These are phyloP conservation scores for Gyrodactylus salaris DNA, from an alignment of 1,140 invertebrate species.

Conservation along the genomic window DNA sequence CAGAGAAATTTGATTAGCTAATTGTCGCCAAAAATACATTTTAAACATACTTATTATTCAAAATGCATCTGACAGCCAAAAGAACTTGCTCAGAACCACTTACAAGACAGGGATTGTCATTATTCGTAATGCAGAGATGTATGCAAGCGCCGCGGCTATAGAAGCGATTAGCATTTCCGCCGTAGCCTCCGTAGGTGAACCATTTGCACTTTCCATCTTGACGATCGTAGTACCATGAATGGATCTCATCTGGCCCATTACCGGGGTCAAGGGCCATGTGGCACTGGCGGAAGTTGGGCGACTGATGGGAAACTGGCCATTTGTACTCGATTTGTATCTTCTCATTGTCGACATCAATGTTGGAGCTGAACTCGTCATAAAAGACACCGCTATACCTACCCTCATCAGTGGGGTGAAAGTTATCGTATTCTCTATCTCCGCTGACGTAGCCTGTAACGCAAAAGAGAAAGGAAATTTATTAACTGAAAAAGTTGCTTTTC, in stretches of 20 bases:
- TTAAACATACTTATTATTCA: background rate
- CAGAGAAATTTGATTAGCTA: too few relatives aligned
- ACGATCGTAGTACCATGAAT: background rate
- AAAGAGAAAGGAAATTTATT: too few relatives aligned
- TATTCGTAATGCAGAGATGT: background rate
- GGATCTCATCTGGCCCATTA: background rate
- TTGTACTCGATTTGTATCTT: background rate
- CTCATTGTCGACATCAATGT: background rate
- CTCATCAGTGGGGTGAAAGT: too few relatives aligned
- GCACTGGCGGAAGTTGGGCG: background rate
- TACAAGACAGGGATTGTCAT: background rate
- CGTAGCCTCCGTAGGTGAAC: background rate
- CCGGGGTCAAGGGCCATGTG: background rate
- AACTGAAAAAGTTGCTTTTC: too few relatives aligned
- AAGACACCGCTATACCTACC: too few relatives aligned
- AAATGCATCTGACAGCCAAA: too few relatives aligned
- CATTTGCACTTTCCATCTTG: background rate
- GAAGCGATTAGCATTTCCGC: background rate
- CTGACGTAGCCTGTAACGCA: too few relatives aligned
- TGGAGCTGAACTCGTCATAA: background rate
- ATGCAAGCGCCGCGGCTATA: background rate
- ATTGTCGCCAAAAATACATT: too few relatives aligned
- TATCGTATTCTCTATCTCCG: too few relatives aligned
- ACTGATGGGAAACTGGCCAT: background rate
- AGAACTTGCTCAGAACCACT: too few relatives aligned